Evolutionary conservation across 1,140 invertebrate species (phyloP), one percentile per base, ranked within the genome.

Genomic region (Aphelinus atriplicis): DNA sequence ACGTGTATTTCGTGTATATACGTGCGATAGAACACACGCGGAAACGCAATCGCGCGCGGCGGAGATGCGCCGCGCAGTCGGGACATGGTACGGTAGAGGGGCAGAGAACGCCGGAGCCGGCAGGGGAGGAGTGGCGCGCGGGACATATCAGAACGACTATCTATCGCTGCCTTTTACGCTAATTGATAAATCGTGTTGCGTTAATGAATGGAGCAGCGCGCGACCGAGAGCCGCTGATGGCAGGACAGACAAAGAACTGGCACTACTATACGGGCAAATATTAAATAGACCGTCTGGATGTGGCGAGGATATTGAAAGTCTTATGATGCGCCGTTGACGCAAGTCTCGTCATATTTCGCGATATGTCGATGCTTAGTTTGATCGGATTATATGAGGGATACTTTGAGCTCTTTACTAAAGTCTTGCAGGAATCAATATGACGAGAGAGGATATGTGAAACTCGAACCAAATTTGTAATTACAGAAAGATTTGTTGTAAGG

Each of bases 141-240:
- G 84, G 82, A 85, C 84, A 82, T 85, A 87, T 87, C 85, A 84
- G 83, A 81, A 84, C 83, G 83, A 85, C 85, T 85, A 86, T 87
- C 85, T 87, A 87, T 87, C 82, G 85, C 80, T 83, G 84, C 86
- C 85, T 88, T 88, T 87, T 85, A 88, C 85, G 85, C 84, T 88
- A 88, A 88, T 88, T 87, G 86, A 87, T 87, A 88, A 88, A 87
- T 87, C 86, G 86, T 88, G 86, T 88, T 86, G 82, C 85, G 83
- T 85, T 87, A 88, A 87, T 87, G 85, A 88, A 87, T 87, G 82
- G 76, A 81, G 78, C 80, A 79, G 78, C 55, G 62, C 70, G n/a
- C 56, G 58, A 58, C 62, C 77, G 61, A 63, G 61, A 60, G 61
- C 7, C 2, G 61, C 46, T 9, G 46, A 63, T 47, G 61, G 61